Conservation (phyloP, 2,113 vertebrate species). For the Erythrolamprus reginae region DNA sequence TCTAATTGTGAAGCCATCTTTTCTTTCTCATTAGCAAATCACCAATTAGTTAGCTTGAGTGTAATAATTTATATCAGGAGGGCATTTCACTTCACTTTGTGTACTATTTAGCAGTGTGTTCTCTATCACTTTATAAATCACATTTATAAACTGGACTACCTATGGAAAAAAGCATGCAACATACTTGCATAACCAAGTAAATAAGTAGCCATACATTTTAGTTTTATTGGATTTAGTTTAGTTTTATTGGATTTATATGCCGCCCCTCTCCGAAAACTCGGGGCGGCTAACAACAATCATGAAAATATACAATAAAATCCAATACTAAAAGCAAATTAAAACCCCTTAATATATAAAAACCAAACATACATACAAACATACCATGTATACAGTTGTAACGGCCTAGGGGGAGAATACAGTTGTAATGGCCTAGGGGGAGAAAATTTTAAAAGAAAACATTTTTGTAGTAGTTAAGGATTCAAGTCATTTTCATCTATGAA, state of each 20-base stretch:
- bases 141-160: not conserved
- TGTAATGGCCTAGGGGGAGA: too few relatives aligned
- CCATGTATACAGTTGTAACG: too few relatives aligned
- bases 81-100: not conserved
- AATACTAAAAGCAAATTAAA: too few relatives aligned
- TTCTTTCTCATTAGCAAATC: not conserved
- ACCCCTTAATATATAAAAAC: too few relatives aligned
- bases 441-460: accelerated
- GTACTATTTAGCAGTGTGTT: not conserved
- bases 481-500: not conserved
- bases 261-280: too few relatives aligned
- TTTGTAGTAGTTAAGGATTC: not conserved
- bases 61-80: not conserved
- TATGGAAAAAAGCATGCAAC: not conserved
- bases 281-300: too few relatives aligned
- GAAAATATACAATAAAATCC: too few relatives aligned
- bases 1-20: not conserved
- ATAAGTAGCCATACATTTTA: not conserved
- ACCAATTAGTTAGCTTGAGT: not conserved
- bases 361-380: too few relatives aligned
- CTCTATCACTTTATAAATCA: not conserved
- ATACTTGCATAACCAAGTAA: not conserved
- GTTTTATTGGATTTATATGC: too few relatives aligned
- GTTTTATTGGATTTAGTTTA: too few relatives aligned
- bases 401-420: too few relatives aligned